Evolutionary conservation across 1,140 invertebrate species (phyloP), one percentile per base, ranked within the genome.

Genomic region (Drosophila obscura): DNA sequence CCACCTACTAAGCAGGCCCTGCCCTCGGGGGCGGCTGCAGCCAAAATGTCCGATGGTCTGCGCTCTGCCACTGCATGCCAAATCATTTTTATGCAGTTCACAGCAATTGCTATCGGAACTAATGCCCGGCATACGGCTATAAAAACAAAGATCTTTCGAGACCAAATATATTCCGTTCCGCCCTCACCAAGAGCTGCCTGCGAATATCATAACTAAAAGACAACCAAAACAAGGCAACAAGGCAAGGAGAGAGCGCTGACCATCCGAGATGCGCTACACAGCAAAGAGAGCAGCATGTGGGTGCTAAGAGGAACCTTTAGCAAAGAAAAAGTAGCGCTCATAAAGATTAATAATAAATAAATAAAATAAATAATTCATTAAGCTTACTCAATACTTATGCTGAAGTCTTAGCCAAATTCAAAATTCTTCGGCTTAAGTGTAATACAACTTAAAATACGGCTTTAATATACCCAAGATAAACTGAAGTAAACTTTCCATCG

Each of bases 61-160:
- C 49, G 59, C 66, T 61, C 57, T 87, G 83, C 83, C 83, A 87
- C 83, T 89, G 84, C 79, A 87, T 87, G 73, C 46, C 67, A 83
- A 88, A 87, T 88, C 79, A 85, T 88, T 88, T 89, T 73, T 79
- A 58, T 82, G 65, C 83, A 87, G 78, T 78, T 81, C 79, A 85
- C 74, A 87, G 78, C 78, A 76, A 82, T 75, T 78, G 83, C 74
- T 61, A 73, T 50, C 55, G 84, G 61, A 88, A 88, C 83, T 88
- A 83, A 87, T 89, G 72, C 41, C 52, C 61, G 55, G 16, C 26
- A 65, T 61, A 75, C 16, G 64, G 56, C 48, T 62, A 73, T 73
- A 39, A 55, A 62, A 58, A 57, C 49, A 43, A 24, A 46, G 48
- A 57, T 55, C 35, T 65, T 67, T 22, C 49, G 64, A 46, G 55